Conservation (phyloP, 2,797 vertebrate species). For the Manis crassicaudata region DNA sequence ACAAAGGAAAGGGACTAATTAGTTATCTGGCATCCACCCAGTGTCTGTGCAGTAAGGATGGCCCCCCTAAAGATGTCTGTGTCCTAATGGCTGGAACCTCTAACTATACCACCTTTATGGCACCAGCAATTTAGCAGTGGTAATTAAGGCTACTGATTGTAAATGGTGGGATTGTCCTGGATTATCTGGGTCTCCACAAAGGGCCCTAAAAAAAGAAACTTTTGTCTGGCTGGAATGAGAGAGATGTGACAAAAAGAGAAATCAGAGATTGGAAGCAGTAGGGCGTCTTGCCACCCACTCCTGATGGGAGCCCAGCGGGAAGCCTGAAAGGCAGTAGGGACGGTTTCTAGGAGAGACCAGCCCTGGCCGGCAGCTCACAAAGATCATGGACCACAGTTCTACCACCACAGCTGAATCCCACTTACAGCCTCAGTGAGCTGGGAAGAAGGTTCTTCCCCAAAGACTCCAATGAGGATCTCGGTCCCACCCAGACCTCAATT, state of each 20-base stretch:
- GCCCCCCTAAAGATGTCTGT: too few species aligned
- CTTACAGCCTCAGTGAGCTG: too few species aligned
- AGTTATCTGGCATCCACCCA: not conserved
- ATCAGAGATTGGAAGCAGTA: not conserved
- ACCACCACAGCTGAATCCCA: rapidly evolving
- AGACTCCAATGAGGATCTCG: rapidly evolving
- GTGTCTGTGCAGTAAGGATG: not conserved
- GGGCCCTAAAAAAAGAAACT: not conserved
- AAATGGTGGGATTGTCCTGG: not conserved
- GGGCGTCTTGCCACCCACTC: not conserved
- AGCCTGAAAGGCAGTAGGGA: rapidly evolving
- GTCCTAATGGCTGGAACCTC: not conserved
- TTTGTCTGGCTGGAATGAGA: not conserved
- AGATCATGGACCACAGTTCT: too few species aligned
- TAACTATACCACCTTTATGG: not conserved
- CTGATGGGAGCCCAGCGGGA: rapidly evolving
- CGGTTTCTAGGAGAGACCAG: not conserved
- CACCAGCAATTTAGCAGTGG: not conserved
- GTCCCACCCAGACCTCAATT: not conserved
- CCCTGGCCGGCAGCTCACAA: too few species aligned
- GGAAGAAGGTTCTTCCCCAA: too few species aligned
- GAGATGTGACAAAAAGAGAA: not conserved
- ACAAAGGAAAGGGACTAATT: not conserved
- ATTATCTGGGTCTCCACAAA: not conserved
- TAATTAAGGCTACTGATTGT: not conserved